Conservation (phyloP, 2,113 vertebrate genomes). For the Hystrix cristata region DNA sequence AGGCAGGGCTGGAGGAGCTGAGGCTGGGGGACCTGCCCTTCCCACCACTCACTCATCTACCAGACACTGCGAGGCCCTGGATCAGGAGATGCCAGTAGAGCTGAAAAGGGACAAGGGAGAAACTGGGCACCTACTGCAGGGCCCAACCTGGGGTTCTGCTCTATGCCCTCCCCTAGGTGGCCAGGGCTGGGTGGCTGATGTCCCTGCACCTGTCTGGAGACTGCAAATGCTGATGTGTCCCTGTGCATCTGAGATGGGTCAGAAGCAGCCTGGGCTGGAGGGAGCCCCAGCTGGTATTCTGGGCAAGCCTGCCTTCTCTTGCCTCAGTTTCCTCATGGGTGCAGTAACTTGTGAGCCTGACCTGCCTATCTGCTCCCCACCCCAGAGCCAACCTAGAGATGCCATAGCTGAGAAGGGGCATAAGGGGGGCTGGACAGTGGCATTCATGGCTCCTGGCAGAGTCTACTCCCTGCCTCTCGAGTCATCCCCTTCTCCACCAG, state of each 20-base stretch:
- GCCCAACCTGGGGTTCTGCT: neutral
- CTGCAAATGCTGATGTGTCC: neutral
- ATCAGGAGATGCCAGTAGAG: constrained; percentile 68
- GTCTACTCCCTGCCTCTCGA: neutral
- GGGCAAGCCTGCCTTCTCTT: neutral
- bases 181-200: neutral
- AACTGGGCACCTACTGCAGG: fast-evolving
- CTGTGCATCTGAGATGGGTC: neutral
- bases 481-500: neutral
- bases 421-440: neutral
- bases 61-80: constrained; percentile 56
- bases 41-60: neutral
- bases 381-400: fast-evolving
- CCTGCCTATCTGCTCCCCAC: neutral
- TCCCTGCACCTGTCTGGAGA: neutral
- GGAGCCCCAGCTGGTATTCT: neutral
- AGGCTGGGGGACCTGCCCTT: neutral
- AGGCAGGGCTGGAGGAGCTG: neutral
- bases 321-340: constrained; percentile 6
- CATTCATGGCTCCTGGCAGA: neutral
- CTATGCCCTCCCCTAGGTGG: no score
- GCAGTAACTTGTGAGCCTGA: neutral
- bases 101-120: neutral
- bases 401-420: neutral
- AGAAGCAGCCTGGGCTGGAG: neutral